These are phyloP conservation scores for Mythimna ferrago DNA, from an alignment of 2,888 invertebrate species.

Conservation along the genomic window DNA sequence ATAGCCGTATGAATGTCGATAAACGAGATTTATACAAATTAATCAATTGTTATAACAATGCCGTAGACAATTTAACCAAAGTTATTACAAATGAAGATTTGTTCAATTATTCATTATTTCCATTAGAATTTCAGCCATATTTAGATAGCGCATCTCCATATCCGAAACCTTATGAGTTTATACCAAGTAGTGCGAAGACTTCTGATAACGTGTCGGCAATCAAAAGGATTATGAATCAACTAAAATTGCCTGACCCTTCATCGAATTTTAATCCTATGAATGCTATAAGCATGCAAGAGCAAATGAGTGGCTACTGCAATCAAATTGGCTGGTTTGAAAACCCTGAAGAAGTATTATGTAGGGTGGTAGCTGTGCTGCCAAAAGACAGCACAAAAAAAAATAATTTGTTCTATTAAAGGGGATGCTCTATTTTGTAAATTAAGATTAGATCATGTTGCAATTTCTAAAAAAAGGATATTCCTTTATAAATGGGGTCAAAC, in stretches of 20 bases:
- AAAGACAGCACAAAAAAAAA: no score
- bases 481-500: no score
- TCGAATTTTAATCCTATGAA: slow-evolving; percentile 84
- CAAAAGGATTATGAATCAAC: slow-evolving; percentile 86
- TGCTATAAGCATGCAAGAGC: slow-evolving; percentile 83
- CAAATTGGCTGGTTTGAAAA: slow-evolving; percentile 88
- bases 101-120: slow-evolving; percentile 91
- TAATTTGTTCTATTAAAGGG: no score
- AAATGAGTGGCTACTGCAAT: slow-evolving; percentile 87
- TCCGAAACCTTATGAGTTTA: slow-evolving; percentile 93
- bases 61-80: slow-evolving; percentile 91
- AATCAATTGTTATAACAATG: slow-evolving; percentile 92
- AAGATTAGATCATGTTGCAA: no score
- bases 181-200: slow-evolving; percentile 91
- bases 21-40: slow-evolving; percentile 91
- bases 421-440: no score
- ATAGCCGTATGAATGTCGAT: slow-evolving; percentile 82
- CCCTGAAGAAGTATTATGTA: slow-evolving; percentile 86
- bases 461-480: no score
- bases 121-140: slow-evolving; percentile 91
- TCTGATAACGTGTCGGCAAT: slow-evolving; percentile 87
- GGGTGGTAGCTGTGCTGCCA: slow-evolving; percentile 85
- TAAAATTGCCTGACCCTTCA: slow-evolving; percentile 89
- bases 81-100: slow-evolving; percentile 91
- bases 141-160: slow-evolving; percentile 86